Base-by-base conservation (phyloP, 2,113 vertebrate genomes). In the Zosterops lateralis region DNA sequence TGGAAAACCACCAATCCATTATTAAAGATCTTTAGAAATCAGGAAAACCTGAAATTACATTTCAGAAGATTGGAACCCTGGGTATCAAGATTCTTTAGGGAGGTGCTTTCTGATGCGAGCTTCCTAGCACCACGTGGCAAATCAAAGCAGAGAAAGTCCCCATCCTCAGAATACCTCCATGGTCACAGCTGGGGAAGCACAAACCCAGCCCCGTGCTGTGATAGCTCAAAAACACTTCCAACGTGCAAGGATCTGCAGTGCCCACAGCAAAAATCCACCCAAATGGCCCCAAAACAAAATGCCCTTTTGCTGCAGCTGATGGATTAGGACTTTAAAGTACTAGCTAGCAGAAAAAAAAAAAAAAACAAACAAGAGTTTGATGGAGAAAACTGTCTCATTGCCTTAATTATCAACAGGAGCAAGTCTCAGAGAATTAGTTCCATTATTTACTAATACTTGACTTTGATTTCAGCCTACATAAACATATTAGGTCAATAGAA, bases 401-500 rank as follows among this genome's bases (percentile, higher is more conserved):
- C 36, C 44, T 85, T 76, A 93, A 82, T 87, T 97, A 90, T 79
- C 95, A 84, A 73, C 28, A 88, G 71, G 9, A 90, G 38, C 0
- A 0, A 81, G 84, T 58, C 45, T 68, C 1, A 0, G 84, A 91
- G 74, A 92, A 90, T 93, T 89, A 85, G 62, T 89, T 89, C 51
- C 44, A 90, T 89, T 22, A 54, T 82, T 85, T 94, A 92, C 84
- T 93, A 90, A 92, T 91, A 92, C 29, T 56, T 6, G 4, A 61
- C 74, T 92, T 90, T 66, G 48, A 94, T 90, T 92, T 90, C 77
- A 92, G 74, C 83, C 92, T 70, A 81, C 10, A 5, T 79, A 93
- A 83, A 93, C 45, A 47, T 83, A 79, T 38, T 73, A 66, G 51
- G 82, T 94, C 93, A 86, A 96, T 80, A 94, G 60, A 90, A 94